Evolutionary conservation across 2,113 vertebrate species (phyloP).

Genomic region (Sturnira hondurensis): DNA sequence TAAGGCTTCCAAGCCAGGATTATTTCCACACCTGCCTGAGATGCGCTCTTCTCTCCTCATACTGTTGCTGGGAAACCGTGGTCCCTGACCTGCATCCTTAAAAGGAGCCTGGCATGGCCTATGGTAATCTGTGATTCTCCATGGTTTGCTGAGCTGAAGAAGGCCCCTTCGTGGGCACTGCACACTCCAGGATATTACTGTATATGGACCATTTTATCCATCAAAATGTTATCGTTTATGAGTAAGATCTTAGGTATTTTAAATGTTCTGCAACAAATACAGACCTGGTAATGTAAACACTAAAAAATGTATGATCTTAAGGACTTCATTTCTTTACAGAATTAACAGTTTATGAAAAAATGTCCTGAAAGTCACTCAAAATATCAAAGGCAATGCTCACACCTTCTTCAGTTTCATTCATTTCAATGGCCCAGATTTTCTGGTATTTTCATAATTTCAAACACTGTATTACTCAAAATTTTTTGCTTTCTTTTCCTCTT

Average conservation of each 20-base stretch:
- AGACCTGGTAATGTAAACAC: background rate
- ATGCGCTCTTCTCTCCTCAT: background rate
- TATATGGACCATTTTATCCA: background rate
- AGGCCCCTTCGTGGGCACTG: background rate
- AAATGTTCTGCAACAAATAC: conserved; percentile 37
- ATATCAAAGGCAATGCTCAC: background rate
- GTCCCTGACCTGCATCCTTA: background rate
- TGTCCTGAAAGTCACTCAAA: background rate
- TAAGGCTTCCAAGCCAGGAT: background rate
- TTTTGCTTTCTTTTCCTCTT: conserved; percentile 16
- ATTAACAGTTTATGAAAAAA: background rate
- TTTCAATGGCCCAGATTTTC: background rate
- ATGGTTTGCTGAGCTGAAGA: background rate
- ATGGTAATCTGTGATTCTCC: background rate
- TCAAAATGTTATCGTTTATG: background rate
- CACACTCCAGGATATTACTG: background rate
- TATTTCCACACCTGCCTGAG: background rate
- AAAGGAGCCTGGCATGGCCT: background rate
- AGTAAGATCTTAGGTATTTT: background rate
- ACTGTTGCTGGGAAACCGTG: background rate
- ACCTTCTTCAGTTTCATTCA: background rate
- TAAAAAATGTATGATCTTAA: background rate
- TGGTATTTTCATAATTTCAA: background rate
- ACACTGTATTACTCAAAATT: background rate
- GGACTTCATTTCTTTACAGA: background rate